Percentiles rank a stretch among this genome's conserved stretches.
Evolutionary conservation across 2,113 vertebrate genomes (phyloP).

Genomic region (Paramormyrops kingsleyae): DNA sequence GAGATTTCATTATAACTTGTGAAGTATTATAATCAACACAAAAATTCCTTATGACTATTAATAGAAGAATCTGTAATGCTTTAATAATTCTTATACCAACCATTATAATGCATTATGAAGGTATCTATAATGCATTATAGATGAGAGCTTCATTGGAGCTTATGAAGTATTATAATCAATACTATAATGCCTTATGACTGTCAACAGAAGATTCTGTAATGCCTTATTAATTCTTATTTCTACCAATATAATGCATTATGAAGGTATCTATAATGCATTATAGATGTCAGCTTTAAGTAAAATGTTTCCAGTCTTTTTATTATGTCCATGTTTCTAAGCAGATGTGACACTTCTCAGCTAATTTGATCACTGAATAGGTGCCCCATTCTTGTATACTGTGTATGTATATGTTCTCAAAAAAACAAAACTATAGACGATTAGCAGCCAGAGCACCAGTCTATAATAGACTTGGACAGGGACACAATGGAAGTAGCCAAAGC

Average conservation of each 20-base stretch:
- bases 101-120: neutral
- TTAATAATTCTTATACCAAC: too few species aligned
- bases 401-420: neutral
- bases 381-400: neutral
- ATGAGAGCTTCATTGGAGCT: neutral
- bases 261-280: neutral
- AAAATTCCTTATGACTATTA: too few species aligned
- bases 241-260: neutral
- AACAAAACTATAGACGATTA: neutral
- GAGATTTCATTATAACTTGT: neutral
- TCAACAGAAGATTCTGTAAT: neutral
- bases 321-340: neutral
- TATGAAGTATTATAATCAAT: neutral
- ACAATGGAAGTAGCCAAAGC: neutral
- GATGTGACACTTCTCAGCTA: neutral
- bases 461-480: neutral
- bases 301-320: neutral
- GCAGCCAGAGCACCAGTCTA: neutral
- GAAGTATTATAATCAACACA: neutral
- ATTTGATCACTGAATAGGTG: neutral
- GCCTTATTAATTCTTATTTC: too few species aligned
- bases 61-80: too few species aligned
- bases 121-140: neutral
- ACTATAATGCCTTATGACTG: neutral
- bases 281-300: neutral